Evolutionary conservation across 2,888 invertebrate genomes (phyloP), one percentile per base, ranked within the genome.

Genomic region (Calephelis perditalis): DNA sequence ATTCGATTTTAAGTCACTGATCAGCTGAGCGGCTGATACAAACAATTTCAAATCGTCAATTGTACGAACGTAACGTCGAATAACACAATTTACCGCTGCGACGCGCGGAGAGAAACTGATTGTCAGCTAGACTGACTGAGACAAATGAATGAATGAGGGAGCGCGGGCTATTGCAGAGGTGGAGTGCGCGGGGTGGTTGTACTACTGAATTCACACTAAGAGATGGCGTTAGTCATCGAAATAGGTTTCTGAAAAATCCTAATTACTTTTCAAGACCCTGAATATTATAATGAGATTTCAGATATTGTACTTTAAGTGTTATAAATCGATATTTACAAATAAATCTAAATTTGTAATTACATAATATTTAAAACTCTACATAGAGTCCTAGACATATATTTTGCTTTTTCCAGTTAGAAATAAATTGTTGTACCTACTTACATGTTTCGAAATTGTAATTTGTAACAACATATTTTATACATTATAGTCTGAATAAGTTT

Each of bases 21-120:
- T 83, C 87, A 90, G 87, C 88, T 88, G 89, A 79, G 84, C 79
- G 83, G 77, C 76, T 83, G 84, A 36, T 60, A 60, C 60, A 60
- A 60, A 60, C 56, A 60, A 54, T 36, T 56, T 37, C 37, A 60
- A 26, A 45, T 60, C 60, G 60, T 26, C 37, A 60, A 40, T 56
- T 47, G 35, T 75, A 73, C 65, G 44, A 43, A 3, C 3, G n/a
- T 36, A n/a, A 54, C n/a, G 63, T 60, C 43, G 61, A 40, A 7
- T 11, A 10, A 72, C 68, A 65, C 82, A 74, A 74, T 60, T 65
- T 3, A 2, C 56, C 67, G 1, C 65, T 64, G 63, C 77, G 70
- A 70, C 79, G 76, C 73, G 75, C 81, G 75, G 81, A 81, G 81
- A 80, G 77, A 71, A 75, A 88, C 89, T 89, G 84, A 73, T 72